Evolutionary conservation across 2,888 invertebrate species (phyloP).

Genomic region (Papilio gigon): DNA sequence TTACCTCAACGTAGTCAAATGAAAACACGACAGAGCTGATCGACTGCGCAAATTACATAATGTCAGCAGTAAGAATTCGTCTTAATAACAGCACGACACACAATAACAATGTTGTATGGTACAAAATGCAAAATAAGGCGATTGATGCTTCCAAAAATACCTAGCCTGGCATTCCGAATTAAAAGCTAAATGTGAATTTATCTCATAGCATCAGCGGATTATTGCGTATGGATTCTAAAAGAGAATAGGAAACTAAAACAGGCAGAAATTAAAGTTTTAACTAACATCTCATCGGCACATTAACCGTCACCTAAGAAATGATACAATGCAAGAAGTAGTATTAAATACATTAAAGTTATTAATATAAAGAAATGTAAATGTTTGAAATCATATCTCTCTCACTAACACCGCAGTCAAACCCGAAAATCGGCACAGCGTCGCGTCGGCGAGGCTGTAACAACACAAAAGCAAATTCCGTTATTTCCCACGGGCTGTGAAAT

Average conservation of each 20-base stretch:
- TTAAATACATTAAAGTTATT: neutral
- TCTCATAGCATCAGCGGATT: no score
- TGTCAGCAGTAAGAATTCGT: conserved; percentile 62
- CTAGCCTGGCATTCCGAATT: no score
- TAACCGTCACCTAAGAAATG: neutral
- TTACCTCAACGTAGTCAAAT: conserved; percentile 25
- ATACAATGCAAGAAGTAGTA: neutral
- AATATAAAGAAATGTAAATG: neutral
- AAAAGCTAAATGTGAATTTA: no score
- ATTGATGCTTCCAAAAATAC: no score
- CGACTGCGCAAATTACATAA: conserved; percentile 75
- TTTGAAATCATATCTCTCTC: conserved; percentile 27
- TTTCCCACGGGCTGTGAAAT: conserved; percentile 76
- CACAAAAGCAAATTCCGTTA: conserved; percentile 73
- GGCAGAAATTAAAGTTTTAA: neutral
- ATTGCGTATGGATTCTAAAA: no score
- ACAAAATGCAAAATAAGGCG: conserved; percentile 45
- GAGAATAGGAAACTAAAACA: no score
- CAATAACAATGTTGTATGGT: conserved; percentile 58
- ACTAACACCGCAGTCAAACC: conserved; percentile 46
- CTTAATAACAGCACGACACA: conserved; percentile 72
- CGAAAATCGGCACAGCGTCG: conserved; percentile 68
- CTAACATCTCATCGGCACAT: neutral
- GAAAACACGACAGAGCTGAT: conserved; percentile 45
- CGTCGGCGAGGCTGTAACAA: conserved; percentile 63